phyloP scores from a whole-genome alignment of 2,113 vertebrate species.

The Ctenodactylus gundi region DNA sequence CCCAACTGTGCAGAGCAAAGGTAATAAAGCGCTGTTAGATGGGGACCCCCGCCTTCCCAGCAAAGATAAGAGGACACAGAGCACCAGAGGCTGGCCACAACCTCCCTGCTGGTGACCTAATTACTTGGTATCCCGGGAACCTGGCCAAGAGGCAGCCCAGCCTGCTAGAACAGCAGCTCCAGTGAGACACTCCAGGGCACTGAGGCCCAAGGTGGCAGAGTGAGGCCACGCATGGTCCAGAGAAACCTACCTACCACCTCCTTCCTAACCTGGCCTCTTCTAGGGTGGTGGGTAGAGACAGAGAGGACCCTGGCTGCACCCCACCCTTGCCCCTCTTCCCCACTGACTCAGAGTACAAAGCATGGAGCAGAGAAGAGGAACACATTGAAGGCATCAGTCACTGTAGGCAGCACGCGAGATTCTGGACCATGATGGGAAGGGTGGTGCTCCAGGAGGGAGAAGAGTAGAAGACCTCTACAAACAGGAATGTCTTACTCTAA shows the following conservation, averaged over 20 bases:
- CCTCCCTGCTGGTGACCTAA: background rate
- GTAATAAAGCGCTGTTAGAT: background rate
- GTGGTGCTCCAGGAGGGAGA: accelerated
- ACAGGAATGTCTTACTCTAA: background rate
- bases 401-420: background rate
- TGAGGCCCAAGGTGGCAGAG: background rate
- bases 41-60: background rate
- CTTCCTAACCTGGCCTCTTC: background rate
- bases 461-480: background rate
- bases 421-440: background rate
- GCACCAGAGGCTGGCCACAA: background rate
- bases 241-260: background rate
- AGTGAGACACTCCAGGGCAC: background rate
- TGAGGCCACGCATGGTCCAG: accelerated
- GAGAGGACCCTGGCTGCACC: background rate
- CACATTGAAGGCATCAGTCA: accelerated
- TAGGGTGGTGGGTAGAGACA: background rate
- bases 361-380: background rate
- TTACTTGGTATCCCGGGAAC: background rate
- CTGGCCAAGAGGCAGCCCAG: background rate
- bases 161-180: background rate
- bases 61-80: background rate
- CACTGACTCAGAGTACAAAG: too few species aligned
- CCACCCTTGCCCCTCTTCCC: too few species aligned
- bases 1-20: background rate